These are phyloP conservation scores for Lucifuga dentata DNA, from an alignment of 2,113 vertebrate species.

Conservation along the genomic window DNA sequence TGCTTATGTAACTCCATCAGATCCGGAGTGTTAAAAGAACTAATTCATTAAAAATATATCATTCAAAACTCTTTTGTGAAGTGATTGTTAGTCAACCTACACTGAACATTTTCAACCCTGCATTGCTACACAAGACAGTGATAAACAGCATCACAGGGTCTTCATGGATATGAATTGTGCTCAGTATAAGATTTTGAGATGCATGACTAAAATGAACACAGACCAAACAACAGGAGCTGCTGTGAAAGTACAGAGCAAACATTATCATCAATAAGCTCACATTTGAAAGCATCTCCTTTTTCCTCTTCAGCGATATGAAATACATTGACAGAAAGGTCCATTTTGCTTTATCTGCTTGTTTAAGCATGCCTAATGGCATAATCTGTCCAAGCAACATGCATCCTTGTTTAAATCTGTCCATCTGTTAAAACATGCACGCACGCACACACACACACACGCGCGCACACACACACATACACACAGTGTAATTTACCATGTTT, in stretches of 20 bases:
- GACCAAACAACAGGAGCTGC: constrained; percentile 19
- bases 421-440: constrained; percentile 27
- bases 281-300: background rate
- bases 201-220: constrained; percentile 6
- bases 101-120: too few species aligned
- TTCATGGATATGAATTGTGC: constrained; percentile 48
- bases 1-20: background rate
- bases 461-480: constrained; percentile 33
- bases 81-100: constrained; percentile 5
- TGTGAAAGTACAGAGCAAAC: constrained; percentile 26
- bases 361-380: constrained; percentile 42
- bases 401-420: constrained; percentile 43
- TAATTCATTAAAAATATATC: too few species aligned
- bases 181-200: constrained; percentile 9
- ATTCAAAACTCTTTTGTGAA: too few species aligned
- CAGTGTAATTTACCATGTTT: constrained; percentile 69
- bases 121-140: constrained; percentile 10
- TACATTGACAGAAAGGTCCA: constrained; percentile 46
- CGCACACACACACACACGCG: constrained; percentile 1
- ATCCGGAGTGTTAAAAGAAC: background rate
- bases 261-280: constrained; percentile 12
- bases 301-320: constrained; percentile 33
- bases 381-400: constrained; percentile 54
- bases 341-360: constrained; percentile 46
- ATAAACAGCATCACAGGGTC: constrained; percentile 9